A percentile compares a stretch with the other conserved stretches of the same genome.
Conservation (phyloP, 2,797 vertebrate species). For the Galagoides demidoff region DNA sequence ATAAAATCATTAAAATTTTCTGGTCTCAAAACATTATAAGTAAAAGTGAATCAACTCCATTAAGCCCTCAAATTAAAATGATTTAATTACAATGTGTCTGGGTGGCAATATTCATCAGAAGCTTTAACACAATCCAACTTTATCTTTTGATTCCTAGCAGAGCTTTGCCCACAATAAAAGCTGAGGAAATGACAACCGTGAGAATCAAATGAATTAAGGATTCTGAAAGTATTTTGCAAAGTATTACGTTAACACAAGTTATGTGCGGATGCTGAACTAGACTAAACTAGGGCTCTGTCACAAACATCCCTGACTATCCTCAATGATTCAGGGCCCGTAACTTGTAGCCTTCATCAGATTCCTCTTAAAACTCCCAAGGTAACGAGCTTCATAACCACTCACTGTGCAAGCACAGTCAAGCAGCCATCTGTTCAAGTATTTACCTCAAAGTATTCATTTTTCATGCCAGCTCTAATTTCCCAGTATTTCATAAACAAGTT, state of each 20-base stretch:
- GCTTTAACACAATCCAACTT: neutral
- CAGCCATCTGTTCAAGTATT: constrained; percentile 57
- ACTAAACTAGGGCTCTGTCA: neutral
- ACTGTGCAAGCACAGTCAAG: neutral
- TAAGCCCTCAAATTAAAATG: constrained; percentile 8
- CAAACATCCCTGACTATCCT: neutral
- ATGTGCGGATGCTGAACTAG: neutral
- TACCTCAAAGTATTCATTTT: constrained; percentile 57
- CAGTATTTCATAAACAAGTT: constrained; percentile 43
- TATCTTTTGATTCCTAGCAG: neutral
- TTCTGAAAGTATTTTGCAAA: neutral
- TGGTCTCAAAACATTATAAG: neutral
- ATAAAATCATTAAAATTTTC: neutral
- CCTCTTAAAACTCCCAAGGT: neutral
- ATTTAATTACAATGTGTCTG: neutral
- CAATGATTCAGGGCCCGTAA: neutral
- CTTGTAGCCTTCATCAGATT: neutral
- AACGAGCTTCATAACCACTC: neutral
- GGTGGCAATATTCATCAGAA: neutral
- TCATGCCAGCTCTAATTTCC: constrained; percentile 53
- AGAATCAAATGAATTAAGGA: neutral
- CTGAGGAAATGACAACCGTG: neutral
- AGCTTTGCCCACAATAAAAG: neutral
- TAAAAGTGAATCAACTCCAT: constrained; percentile 33
- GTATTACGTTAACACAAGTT: neutral